phyloP scores from a whole-genome alignment of 2,888 invertebrate species.

The Dione juno region DNA sequence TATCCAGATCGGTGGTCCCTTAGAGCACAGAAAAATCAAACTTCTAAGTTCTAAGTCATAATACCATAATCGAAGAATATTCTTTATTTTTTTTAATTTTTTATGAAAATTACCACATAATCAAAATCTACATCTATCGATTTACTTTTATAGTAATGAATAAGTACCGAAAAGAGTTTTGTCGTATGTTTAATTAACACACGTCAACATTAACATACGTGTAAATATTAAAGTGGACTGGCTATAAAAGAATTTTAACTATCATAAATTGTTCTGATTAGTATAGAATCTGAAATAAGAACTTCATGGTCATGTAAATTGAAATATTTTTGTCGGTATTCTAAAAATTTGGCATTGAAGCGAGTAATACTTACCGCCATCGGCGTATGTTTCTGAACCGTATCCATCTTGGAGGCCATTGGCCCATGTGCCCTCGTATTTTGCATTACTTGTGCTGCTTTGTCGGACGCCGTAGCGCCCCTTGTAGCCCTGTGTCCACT shows the following conservation, averaged over 20 bases:
- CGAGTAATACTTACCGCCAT: constrained; percentile 92
- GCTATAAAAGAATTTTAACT: constrained; percentile 12
- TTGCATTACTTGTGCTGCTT: constrained; percentile 96
- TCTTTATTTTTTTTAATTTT: no score
- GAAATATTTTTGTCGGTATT: constrained; percentile 70
- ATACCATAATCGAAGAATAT: no score
- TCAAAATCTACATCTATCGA: no score
- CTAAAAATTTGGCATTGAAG: constrained; percentile 65
- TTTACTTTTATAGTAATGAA: not conserved
- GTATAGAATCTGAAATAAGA: constrained; percentile 51
- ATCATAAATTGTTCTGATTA: constrained; percentile 37
- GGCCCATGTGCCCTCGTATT: constrained; percentile 99
- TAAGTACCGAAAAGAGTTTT: not conserved
- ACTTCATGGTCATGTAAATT: constrained; percentile 69
- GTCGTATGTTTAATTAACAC: no score
- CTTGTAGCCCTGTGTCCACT: constrained; percentile 99
- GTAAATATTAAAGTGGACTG: constrained; percentile 13
- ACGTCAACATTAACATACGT: no score
- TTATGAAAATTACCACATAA: no score
- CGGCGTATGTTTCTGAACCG: constrained; percentile 99
- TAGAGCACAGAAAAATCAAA: no score
- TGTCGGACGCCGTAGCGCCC: constrained; percentile 99
- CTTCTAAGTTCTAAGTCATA: no score
- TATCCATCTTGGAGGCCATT: constrained; percentile 99
- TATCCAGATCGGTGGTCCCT: no score